Base-by-base conservation (phyloP, 2,888 invertebrate species). In the Hylaea fasciaria region DNA sequence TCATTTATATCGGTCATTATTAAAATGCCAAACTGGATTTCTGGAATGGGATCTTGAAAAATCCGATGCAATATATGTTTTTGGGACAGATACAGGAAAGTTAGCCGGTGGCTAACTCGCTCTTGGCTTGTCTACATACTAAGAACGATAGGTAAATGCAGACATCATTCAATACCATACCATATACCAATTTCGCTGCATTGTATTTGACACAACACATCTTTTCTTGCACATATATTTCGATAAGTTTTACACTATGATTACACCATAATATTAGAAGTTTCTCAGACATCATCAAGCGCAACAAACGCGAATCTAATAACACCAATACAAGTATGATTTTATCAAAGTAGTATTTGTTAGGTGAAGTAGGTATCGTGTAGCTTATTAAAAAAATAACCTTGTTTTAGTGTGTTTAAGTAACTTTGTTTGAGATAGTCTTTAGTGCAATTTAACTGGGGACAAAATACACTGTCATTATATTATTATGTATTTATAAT, bases 371-470 rank as follows among this genome's bases (percentile, higher is more conserved):
- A 47, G 47, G 47, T 47, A 47, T 10, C 47, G 17, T 54, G 61
- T 65, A 62, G 49, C 57, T 54, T 62, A 54, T n/a, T 10, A 37
- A 55, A 28, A 29, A 22, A 45, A 16, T n/a, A n/a, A n/a, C n/a
- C n/a, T n/a, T n/a, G n/a, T 16, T 22, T 22, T 22, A 2, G 22
- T 22, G 22, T 5, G 22, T 22, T 22, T 22, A 22, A 22, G 22
- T 22, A 22, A 22, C 22, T 22, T 3, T 13, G 11, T 40, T 40
- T 7, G 5, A 13, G 13, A 13, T 40, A 40, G 0, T 5, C n/a
- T 8, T 1, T 39, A 40, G 40, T 13, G 13, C 13, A 35, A 35
- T 35, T 22, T 22, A 22, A 22, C 22, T 5, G 22, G 5, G 35
- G 35, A 39, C 12, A 39, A 39, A n/a, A 39, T 22, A 39, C n/a